These are phyloP conservation scores for Eucera pruinosa DNA, from an alignment of 2,888 invertebrate genomes.

Conservation along the genomic window DNA sequence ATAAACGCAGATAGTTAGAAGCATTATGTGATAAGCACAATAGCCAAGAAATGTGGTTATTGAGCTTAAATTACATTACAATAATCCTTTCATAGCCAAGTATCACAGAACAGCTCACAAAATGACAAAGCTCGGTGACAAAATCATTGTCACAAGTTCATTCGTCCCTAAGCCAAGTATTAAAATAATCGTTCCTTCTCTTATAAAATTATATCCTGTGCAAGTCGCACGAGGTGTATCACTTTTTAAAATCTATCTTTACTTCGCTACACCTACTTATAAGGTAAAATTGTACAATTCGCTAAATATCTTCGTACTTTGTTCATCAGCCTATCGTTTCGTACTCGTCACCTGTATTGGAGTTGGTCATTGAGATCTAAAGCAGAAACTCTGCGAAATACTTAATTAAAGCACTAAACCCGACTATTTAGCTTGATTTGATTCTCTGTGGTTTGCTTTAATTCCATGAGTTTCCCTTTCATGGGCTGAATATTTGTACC, in stretches of 20 bases:
- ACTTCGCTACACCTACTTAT: slow-evolving; percentile 44
- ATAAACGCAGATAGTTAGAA: slow-evolving; percentile 38
- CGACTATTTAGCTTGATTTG: slow-evolving; percentile 85
- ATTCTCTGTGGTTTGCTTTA: slow-evolving; percentile 85
- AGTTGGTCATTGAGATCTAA: slow-evolving; percentile 55
- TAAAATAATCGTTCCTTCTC: slow-evolving; percentile 65
- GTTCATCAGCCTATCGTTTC: slow-evolving; percentile 44
- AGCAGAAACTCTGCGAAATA: slow-evolving; percentile 38
- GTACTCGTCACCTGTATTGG: slow-evolving; percentile 29
- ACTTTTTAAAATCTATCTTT: slow-evolving; percentile 46
- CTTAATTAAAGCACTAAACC: slow-evolving; percentile 50
- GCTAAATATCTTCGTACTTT: slow-evolving; percentile 42
- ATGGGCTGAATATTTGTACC: slow-evolving; percentile 86
- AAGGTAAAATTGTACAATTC: slow-evolving; percentile 52
- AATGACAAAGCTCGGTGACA: slow-evolving; percentile 59
- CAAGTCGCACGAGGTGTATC: slow-evolving; percentile 31
- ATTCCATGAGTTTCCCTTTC: slow-evolving; percentile 84
- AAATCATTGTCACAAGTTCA: slow-evolving; percentile 46
- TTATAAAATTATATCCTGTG: slow-evolving; percentile 64
- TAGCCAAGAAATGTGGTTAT: slow-evolving; percentile 32
- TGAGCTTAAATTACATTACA: slow-evolving; percentile 33
- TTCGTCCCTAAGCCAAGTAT: slow-evolving; percentile 56
- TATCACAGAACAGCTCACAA: slow-evolving; percentile 69
- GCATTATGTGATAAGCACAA: slow-evolving; percentile 35
- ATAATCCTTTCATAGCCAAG: slow-evolving; percentile 67